Conservation (phyloP, 2,888 invertebrate genomes). For the Scaptomyza tumidula region DNA sequence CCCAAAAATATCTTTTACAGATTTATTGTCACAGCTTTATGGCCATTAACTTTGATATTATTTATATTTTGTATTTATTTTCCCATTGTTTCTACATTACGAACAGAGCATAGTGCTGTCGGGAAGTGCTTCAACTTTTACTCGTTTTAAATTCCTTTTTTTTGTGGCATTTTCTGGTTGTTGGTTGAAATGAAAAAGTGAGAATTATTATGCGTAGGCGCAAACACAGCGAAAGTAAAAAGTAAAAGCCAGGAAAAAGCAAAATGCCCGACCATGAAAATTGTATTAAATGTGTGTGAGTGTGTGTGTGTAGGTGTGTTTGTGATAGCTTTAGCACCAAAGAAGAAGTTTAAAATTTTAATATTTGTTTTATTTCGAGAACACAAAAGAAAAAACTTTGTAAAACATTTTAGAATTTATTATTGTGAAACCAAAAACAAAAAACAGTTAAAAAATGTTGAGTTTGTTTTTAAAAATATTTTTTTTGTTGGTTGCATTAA, state of each 20-base stretch:
- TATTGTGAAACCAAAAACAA: constrained; percentile 21
- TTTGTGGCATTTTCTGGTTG: constrained; percentile 27
- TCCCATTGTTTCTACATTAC: not conserved
- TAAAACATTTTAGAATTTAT: constrained; percentile 21
- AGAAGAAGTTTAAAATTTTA: constrained; percentile 42
- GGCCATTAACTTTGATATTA: not conserved
- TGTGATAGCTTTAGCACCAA: constrained; percentile 57
- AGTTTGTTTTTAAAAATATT: constrained; percentile 14
- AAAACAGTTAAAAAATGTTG: constrained; percentile 41
- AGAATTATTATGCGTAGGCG: constrained; percentile 76
- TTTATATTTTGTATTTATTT: not conserved
- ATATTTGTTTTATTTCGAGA: constrained; percentile 21
- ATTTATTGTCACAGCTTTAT: not conserved
- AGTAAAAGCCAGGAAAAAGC: constrained; percentile 49
- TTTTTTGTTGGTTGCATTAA: constrained; percentile 59
- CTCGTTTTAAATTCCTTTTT: not conserved
- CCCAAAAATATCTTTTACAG: not conserved
- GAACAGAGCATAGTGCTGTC: not conserved
- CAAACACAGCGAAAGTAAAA: constrained; percentile 37
- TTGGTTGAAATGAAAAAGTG: constrained; percentile 60
- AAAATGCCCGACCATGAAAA: constrained; percentile 56
- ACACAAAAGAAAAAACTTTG: constrained; percentile 22
- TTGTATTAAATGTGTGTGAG: constrained; percentile 36
- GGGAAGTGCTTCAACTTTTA: not conserved
- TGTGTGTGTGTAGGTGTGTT: constrained; percentile 12